A percentile compares a stretch with the other conserved stretches of the same genome.
Evolutionary conservation across 2,888 invertebrate genomes (phyloP).

Genomic region (Agrenia bidenticulata): DNA sequence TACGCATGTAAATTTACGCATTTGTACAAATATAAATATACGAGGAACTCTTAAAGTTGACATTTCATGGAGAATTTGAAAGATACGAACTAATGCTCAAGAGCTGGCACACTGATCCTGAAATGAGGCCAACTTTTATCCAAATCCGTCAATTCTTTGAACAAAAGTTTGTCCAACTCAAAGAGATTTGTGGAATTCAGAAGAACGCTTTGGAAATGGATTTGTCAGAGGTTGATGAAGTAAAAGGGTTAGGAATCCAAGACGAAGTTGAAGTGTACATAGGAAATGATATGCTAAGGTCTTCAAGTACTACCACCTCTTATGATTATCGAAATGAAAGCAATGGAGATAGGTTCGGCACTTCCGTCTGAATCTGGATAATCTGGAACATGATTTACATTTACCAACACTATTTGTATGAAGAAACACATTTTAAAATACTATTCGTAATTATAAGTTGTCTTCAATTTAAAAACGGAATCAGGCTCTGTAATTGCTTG

Average conservation of each 20-base stretch:
- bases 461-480: too few species aligned
- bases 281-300: constrained; percentile 1
- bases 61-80: not conserved
- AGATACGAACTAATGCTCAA: constrained; percentile 37
- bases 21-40: too few species aligned
- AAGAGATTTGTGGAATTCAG: not conserved
- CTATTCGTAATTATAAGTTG: too few species aligned
- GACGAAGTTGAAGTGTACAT: constrained; percentile 5
- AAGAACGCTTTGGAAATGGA: not conserved
- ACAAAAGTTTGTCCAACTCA: not conserved
- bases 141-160: constrained; percentile 18
- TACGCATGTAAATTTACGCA: too few species aligned
- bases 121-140: constrained; percentile 26
- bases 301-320: not conserved
- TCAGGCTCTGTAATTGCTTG: too few species aligned
- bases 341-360: too few species aligned
- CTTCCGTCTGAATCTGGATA: too few species aligned
- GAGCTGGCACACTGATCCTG: constrained; percentile 30
- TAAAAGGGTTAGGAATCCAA: not conserved
- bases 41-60: too few species aligned
- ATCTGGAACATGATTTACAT: too few species aligned
- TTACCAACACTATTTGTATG: too few species aligned
- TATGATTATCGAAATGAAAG: too few species aligned
- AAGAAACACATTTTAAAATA: too few species aligned
- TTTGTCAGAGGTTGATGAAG: not conserved